phyloP scores from a whole-genome alignment of 2,113 vertebrate genomes.

The Picathartes gymnocephalus region DNA sequence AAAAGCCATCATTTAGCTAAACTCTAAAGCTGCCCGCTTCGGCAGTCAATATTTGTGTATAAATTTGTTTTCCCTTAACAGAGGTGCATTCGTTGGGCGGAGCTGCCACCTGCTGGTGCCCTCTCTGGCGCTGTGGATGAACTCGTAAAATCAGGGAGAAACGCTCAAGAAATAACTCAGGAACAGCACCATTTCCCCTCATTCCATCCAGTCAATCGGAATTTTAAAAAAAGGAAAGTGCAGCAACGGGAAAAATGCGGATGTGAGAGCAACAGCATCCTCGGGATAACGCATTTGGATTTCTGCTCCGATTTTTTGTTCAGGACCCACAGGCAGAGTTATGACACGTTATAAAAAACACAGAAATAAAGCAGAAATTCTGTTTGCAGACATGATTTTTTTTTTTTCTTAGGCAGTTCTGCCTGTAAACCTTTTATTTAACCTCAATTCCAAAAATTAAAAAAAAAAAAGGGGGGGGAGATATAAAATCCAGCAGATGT shows the following conservation, averaged over 20 bases:
- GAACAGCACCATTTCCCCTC: background rate
- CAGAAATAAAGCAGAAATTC: background rate
- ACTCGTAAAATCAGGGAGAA: background rate
- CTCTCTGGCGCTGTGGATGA: background rate
- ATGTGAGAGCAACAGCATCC: background rate
- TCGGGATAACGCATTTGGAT: accelerated
- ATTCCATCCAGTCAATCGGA: accelerated
- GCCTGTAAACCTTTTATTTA: background rate
- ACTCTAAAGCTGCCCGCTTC: accelerated
- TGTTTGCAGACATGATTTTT: background rate
- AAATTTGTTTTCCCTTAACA: accelerated
- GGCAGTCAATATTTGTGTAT: accelerated
- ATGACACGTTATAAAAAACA: background rate
- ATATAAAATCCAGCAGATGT: background rate
- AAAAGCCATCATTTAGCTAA: accelerated
- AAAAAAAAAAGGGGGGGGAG: accelerated
- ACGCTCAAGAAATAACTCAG: background rate
- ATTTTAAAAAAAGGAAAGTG: background rate
- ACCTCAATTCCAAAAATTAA: background rate
- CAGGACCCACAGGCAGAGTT: background rate
- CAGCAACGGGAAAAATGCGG: accelerated
- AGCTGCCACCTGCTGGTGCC: constrained; percentile 34
- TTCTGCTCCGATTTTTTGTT: background rate
- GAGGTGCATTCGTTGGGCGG: background rate
- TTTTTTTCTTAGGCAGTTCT: background rate